Percentiles rank a stretch among this genome's conserved stretches.
Evolutionary conservation across 1,140 invertebrate genomes (phyloP).

Genomic region (Matsumurasca onukii): DNA sequence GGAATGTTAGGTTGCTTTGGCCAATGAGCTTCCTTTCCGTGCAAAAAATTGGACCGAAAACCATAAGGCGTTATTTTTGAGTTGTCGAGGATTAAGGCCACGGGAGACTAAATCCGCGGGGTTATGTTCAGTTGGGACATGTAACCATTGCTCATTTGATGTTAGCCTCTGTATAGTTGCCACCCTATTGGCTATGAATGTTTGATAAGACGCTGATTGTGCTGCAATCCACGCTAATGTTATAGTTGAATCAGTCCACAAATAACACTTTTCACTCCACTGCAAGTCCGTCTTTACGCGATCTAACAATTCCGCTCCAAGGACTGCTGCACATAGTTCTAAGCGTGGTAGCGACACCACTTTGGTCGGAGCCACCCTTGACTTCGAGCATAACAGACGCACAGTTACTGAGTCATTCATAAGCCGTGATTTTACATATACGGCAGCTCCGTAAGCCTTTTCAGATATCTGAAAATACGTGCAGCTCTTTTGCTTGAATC

Average conservation of each 20-base stretch:
- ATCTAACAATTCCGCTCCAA: slow-evolving; percentile 36
- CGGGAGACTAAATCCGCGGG: too few relatives aligned
- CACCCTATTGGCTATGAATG: slow-evolving; percentile 4
- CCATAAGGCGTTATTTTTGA: too few relatives aligned
- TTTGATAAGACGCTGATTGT: not conserved
- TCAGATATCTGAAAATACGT: too few relatives aligned
- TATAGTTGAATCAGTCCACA: slow-evolving; percentile 4
- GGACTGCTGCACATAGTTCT: slow-evolving; percentile 41
- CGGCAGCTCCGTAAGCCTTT: too few relatives aligned
- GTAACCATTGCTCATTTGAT: too few relatives aligned
- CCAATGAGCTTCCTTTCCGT: too few relatives aligned
- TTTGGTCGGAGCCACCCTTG: slow-evolving; percentile 43
- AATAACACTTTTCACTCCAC: not conserved
- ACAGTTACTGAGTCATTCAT: not conserved
- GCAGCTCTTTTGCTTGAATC: too few relatives aligned
- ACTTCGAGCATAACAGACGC: slow-evolving; percentile 38
- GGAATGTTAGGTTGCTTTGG: too few relatives aligned
- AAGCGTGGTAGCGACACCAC: slow-evolving; percentile 40
- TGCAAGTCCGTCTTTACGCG: not conserved
- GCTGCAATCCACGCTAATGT: not conserved
- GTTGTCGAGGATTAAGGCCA: too few relatives aligned
- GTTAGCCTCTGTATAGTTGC: not conserved
- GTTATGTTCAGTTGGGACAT: too few relatives aligned
- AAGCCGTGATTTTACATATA: too few relatives aligned
- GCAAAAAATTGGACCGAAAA: too few relatives aligned